Evolutionary conservation across 2,888 invertebrate genomes (phyloP).

Genomic region (Cryptophagus acutangulus): DNA sequence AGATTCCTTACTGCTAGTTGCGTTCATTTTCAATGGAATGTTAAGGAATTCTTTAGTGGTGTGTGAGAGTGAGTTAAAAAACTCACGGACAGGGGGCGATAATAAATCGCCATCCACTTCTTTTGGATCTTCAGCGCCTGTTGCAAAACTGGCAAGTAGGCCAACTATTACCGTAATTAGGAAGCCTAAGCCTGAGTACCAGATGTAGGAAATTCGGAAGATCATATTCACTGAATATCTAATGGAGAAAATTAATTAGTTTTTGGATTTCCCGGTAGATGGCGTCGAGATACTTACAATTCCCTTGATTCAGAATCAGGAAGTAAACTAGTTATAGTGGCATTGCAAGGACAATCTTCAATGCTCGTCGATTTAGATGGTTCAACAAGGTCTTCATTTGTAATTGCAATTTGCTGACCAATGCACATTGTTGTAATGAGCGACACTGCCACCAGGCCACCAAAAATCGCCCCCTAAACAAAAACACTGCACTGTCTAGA

Average conservation of each 20-base stretch:
- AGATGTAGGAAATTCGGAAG: conserved; percentile 80
- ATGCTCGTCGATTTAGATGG: conserved; percentile 51
- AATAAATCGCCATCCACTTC: conserved; percentile 62
- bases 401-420: conserved; percentile 60
- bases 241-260: conserved; percentile 14
- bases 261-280: conserved; percentile 8
- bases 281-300: neutral
- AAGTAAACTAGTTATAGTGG: neutral
- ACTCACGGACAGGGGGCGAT: conserved; percentile 59
- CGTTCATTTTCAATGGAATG: conserved; percentile 32
- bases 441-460: conserved; percentile 56
- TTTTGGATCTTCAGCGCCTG: conserved; percentile 58
- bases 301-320: neutral
- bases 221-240: conserved; percentile 45
- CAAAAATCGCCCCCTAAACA: conserved; percentile 60
- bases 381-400: conserved; percentile 45
- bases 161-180: conserved; percentile 69
- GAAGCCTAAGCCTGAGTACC: conserved; percentile 84
- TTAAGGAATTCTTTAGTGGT: conserved; percentile 47
- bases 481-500: conserved; percentile 10
- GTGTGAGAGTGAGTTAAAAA: conserved; percentile 54
- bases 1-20: conserved; percentile 21
- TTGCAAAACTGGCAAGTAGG: conserved; percentile 63
- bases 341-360: conserved; percentile 47
- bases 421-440: conserved; percentile 62